Evolutionary conservation across 1,140 invertebrate genomes (phyloP), one percentile per base, ranked within the genome.

Genomic region (Neodiprion fabricii): DNA sequence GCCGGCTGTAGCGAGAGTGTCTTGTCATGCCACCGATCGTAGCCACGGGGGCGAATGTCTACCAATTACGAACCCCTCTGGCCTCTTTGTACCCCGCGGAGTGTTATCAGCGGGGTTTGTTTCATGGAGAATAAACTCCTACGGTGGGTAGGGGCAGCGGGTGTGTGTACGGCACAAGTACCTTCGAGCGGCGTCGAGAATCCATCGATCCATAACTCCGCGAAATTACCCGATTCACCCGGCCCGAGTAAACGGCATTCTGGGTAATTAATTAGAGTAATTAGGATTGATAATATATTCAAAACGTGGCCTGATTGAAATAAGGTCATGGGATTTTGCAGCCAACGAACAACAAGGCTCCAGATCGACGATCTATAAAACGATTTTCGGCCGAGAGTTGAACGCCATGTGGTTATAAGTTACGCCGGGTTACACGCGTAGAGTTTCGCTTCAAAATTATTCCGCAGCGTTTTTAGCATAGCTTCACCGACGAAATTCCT

Each of bases 271-370:
- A 61, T 61, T 61, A 14, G n/a, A 17, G 53, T 61, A 61, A 61
- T 61, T 61, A 61, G 53, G 53, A 12, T 61, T 17, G 53, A 61
- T 61, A 61, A 61, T 61, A 61, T 12, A 61, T 61, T 61, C 53
- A 61, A 61, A 61, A 17, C 53, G 53, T 61, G n/a, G 53, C 53
- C 53, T 61, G 53, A 61, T 61, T 61, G 53, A 61, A 40, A 61
- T 61, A 61, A 61, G 53, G 53, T 61, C 53, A 61, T 9, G 8
- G 53, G 11, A 61, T 61, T 61, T 8, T 14, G 53, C 53, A 11
- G 53, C n/a, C 11, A 9, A 14, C 9, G 7, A 61, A 17, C 28
- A 40, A 40, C 28, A 40, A 40, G 28, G 28, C 28, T 40, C 28
- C 2, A 40, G 28, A 40, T 40, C 28, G 28, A 40, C 28, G 28